Conservation (phyloP, 1,140 invertebrate species). For the Zophobas atratus region DNA sequence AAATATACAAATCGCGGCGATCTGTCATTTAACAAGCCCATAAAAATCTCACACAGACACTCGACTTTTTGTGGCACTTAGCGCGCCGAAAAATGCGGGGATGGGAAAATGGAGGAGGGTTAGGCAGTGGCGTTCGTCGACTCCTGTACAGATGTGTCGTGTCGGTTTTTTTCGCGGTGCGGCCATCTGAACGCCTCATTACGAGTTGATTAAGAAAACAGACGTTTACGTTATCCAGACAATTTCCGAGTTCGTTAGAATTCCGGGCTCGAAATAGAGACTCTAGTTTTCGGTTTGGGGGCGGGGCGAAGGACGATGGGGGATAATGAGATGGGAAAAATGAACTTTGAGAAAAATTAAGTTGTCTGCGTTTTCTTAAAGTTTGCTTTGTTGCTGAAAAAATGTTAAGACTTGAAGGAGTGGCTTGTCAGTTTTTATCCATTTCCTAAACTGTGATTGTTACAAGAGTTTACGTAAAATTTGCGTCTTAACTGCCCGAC, state of each 20-base stretch:
- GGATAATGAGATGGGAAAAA: too few relatives aligned
- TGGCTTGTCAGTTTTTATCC: too few relatives aligned
- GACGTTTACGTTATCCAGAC: constrained; percentile 13
- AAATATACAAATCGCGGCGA: constrained; percentile 43
- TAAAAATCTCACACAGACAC: constrained; percentile 40
- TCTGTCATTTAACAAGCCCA: constrained; percentile 37
- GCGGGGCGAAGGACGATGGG: too few relatives aligned
- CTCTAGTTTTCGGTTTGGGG: neutral
- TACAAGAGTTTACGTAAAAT: too few relatives aligned
- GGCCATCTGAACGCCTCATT: constrained; percentile 40
- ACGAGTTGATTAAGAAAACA: constrained; percentile 43
- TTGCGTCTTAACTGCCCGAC: too few relatives aligned
- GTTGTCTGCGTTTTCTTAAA: too few relatives aligned
- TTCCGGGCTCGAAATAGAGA: neutral
- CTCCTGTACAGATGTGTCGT: neutral
- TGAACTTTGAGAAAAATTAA: too few relatives aligned
- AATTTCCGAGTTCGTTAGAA: constrained; percentile 23
- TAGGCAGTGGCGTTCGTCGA: neutral
- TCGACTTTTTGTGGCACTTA: constrained; percentile 23
- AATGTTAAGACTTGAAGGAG: too few relatives aligned
- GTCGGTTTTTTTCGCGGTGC: neutral
- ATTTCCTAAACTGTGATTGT: too few relatives aligned
- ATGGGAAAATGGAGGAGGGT: neutral
- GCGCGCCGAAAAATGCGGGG: neutral
- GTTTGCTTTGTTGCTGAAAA: too few relatives aligned